Evolutionary conservation across 2,113 vertebrate genomes (phyloP), one percentile per base, ranked within the genome.

Genomic region (Merops nubicus): DNA sequence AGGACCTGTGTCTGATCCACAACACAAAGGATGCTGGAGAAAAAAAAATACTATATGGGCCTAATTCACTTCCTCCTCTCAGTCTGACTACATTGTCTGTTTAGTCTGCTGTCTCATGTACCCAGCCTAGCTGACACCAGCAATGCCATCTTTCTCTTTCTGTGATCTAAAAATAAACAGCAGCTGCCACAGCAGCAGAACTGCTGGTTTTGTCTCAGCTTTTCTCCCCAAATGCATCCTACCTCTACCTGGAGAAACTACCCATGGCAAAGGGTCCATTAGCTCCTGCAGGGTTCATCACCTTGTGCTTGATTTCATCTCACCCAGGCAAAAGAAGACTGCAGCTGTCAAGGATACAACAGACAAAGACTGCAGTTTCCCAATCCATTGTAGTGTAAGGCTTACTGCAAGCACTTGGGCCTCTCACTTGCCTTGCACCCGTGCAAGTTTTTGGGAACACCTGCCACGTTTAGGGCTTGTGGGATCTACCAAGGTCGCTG

Each of bases 131-230:
- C 42, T 89, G 74, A 89, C 14, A 63, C 23, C 94, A 82, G 25
- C 42, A 73, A 78, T 34, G 15, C 4, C 67, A 85, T 16, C 22
- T 63, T 91, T 60, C 73, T 45, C 50, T 23, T 75, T 86, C 29
- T 34, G 42, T 82, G 50, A 67, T 67, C 77, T 91, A 93, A 93
- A 95, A 96, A 88, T 87, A 88, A 92, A 63, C 10, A 75, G 34
- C 80, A 93, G n/a, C 75, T 68, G 47, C 74, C 31, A 64, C 59
- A 85, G 60, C 83, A 92, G 48, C 33, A 51, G 62, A 85, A 74
- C 54, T 18, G 3, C 67, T 62, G 63, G 17, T 34, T 89, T 82
- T 88, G 33, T 28, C 64, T 85, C 70, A 3, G 9, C 12, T 76
- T 89, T 94, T 56, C 47, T 93, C 20, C 63, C 40, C 62, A 91